These are phyloP conservation scores for Amyelois transitella DNA, from an alignment of 1,140 invertebrate species.

Conservation along the genomic window DNA sequence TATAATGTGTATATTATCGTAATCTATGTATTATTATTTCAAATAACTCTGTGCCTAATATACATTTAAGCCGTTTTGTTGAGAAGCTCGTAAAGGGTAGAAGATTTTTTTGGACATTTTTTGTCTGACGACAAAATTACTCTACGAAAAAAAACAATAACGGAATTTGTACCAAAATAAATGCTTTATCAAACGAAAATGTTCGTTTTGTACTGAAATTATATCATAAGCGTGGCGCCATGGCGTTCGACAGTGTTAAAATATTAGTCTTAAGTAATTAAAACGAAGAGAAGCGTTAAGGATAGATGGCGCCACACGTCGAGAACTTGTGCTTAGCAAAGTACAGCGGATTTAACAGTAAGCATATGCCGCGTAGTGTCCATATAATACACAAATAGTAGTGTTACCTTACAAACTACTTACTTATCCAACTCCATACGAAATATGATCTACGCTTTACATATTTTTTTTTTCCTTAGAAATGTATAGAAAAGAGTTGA, in stretches of 20 bases:
- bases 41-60: constrained; percentile 70
- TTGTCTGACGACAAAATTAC: constrained; percentile 25
- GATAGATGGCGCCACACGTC: background rate
- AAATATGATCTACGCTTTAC: constrained; percentile 21
- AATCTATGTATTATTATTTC: constrained; percentile 56
- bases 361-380: constrained; percentile 25
- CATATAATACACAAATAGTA: constrained; percentile 42
- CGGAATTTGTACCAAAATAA: constrained; percentile 41
- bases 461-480: constrained; percentile 11
- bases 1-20: constrained; percentile 67
- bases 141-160: constrained; percentile 17
- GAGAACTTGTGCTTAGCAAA: background rate
- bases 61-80: constrained; percentile 66
- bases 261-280: background rate
- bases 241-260: background rate
- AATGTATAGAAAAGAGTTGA: constrained; percentile 37
- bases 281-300: background rate
- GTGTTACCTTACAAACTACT: constrained; percentile 52
- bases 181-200: constrained; percentile 19
- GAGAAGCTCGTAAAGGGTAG: constrained; percentile 64
- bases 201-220: constrained; percentile 9
- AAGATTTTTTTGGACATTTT: constrained; percentile 51
- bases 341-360: constrained; percentile 3
- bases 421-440: constrained; percentile 54
- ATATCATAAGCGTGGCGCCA: constrained; percentile 3